phyloP scores from a whole-genome alignment of 1,140 invertebrate species.

The Tribolium madens region DNA sequence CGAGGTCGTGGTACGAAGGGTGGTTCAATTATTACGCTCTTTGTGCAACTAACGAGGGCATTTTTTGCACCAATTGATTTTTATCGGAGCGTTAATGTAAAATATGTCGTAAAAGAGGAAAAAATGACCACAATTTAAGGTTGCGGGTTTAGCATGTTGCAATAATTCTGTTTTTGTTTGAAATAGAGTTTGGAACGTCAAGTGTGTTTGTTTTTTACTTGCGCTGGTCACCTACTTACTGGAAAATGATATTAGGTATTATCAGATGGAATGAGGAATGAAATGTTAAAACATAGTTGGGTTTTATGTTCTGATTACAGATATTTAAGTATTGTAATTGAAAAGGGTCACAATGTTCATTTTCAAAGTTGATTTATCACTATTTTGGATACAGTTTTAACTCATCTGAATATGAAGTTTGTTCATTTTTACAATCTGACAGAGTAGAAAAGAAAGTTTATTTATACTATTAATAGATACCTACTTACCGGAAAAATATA shows the following conservation, averaged over 20 bases:
- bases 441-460: no score
- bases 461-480: no score
- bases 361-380: no score
- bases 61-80: background rate
- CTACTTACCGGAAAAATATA: no score
- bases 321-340: no score
- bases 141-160: background rate
- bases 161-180: background rate
- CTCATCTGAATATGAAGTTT: no score
- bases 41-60: background rate
- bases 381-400: no score
- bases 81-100: background rate
- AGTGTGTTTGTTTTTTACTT: background rate
- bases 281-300: background rate
- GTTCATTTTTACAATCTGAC: no score
- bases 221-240: background rate
- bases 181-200: background rate
- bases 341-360: no score
- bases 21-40: background rate
- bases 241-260: background rate
- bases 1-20: background rate
- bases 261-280: background rate
- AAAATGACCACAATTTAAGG: background rate
- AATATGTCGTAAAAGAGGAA: slow-evolving; percentile 1
- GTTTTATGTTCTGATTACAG: no score